Evolutionary conservation across 1,140 invertebrate genomes (phyloP).

Genomic region (Saccostrea glomerata): DNA sequence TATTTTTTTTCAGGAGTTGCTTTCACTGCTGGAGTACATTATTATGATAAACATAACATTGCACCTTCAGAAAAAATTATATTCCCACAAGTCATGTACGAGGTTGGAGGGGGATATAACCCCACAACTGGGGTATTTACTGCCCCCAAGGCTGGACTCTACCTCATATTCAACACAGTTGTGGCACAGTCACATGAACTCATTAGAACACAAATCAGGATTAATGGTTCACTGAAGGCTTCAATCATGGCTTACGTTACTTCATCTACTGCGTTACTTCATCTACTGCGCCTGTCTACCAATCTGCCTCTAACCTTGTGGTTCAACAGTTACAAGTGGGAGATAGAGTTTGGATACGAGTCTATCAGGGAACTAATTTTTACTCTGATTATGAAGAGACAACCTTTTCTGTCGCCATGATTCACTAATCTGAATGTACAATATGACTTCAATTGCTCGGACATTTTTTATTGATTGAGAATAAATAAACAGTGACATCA

Average conservation of each 20-base stretch:
- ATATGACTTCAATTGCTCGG: not conserved
- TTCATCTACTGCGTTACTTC: not conserved
- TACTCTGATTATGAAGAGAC: not conserved
- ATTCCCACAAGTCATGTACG: not conserved
- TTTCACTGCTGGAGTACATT: not conserved
- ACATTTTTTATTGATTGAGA: no score
- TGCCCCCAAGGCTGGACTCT: not conserved
- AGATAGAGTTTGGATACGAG: not conserved
- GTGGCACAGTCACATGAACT: not conserved
- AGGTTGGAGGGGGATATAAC: conserved; percentile 12
- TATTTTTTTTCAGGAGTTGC: not conserved
- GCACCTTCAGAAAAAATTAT: not conserved
- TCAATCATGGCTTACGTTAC: not conserved
- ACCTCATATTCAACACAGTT: not conserved
- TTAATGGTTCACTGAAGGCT: not conserved
- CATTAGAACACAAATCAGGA: not conserved
- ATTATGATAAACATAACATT: not conserved
- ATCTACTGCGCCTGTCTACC: not conserved
- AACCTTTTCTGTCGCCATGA: not conserved
- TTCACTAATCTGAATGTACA: not conserved
- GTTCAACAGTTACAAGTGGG: not conserved
- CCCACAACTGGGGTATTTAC: not conserved
- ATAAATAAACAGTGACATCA: no score
- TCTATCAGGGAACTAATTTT: not conserved
- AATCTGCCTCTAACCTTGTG: not conserved